These are phyloP conservation scores for Hormaphis cornu DNA, from an alignment of 1,140 invertebrate species.

Conservation along the genomic window DNA sequence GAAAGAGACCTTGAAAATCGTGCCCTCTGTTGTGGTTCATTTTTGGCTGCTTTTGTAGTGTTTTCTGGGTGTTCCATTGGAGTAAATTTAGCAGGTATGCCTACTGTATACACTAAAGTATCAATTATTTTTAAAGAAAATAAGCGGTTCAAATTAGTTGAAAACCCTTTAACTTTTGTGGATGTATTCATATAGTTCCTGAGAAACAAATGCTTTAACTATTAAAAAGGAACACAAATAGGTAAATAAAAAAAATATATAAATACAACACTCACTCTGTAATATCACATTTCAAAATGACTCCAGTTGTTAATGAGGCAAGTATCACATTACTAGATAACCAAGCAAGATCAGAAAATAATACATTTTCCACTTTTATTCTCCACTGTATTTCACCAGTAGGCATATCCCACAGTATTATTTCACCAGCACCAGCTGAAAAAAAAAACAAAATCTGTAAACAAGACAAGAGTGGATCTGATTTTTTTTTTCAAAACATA, in stretches of 20 bases:
- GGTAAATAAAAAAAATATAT: not conserved
- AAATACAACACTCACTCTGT: not conserved
- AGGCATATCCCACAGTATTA: constrained; percentile 1
- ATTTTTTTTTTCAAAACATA: not conserved
- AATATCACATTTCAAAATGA: not conserved
- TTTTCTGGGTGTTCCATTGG: not conserved
- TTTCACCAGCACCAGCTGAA: not conserved
- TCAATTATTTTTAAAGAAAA: not conserved
- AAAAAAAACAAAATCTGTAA: no score
- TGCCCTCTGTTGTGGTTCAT: no score
- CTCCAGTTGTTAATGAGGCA: not conserved
- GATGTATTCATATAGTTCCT: not conserved
- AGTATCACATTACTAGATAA: not conserved
- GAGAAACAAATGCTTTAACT: not conserved
- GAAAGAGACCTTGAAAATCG: not conserved
- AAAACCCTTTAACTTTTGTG: not conserved
- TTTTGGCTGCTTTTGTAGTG: not conserved
- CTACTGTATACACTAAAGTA: not conserved
- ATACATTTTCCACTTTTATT: not conserved
- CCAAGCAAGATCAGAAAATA: not conserved
- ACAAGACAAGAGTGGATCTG: no score
- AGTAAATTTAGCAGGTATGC: not conserved
- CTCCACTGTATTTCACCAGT: not conserved
- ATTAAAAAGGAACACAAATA: not conserved
- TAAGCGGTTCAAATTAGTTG: not conserved